Evolutionary conservation across 2,888 invertebrate genomes (phyloP).

Genomic region (Callosobruchus maculatus): DNA sequence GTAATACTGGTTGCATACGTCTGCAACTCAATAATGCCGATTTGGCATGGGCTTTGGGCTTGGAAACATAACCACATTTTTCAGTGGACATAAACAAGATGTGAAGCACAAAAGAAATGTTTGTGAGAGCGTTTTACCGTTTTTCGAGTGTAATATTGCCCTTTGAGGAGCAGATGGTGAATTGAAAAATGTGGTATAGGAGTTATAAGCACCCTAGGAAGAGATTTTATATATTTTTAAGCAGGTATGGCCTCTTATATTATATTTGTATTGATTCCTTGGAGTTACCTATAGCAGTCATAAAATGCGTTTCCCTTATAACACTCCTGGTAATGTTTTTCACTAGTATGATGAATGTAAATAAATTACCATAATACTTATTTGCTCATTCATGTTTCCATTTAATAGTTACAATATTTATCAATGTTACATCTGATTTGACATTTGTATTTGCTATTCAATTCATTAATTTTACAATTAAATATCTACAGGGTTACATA

Average conservation of each 20-base stretch:
- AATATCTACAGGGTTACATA: no score
- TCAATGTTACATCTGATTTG: not conserved
- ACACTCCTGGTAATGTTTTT: not conserved
- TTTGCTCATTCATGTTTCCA: not conserved
- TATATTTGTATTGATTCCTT: not conserved
- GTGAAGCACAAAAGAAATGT: not conserved
- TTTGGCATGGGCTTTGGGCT: not conserved
- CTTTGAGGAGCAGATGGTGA: not conserved
- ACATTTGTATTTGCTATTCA: not conserved
- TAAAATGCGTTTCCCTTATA: not conserved
- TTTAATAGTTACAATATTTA: not conserved
- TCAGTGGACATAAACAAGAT: not conserved
- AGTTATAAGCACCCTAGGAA: not conserved
- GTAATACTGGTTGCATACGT: not conserved
- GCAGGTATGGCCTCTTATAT: not conserved
- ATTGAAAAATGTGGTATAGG: not conserved
- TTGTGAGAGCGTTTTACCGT: not conserved
- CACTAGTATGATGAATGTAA: not conserved
- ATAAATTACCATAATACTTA: not conserved
- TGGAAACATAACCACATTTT: not conserved
- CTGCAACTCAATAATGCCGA: not conserved
- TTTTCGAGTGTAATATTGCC: not conserved
- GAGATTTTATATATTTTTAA: not conserved
- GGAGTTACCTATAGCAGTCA: not conserved
- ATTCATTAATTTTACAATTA: not conserved